A percentile compares a stretch with the other conserved stretches of the same genome.
Evolutionary conservation across 2,797 vertebrate species (phyloP).

Genomic region (Poecilia velifera): DNA sequence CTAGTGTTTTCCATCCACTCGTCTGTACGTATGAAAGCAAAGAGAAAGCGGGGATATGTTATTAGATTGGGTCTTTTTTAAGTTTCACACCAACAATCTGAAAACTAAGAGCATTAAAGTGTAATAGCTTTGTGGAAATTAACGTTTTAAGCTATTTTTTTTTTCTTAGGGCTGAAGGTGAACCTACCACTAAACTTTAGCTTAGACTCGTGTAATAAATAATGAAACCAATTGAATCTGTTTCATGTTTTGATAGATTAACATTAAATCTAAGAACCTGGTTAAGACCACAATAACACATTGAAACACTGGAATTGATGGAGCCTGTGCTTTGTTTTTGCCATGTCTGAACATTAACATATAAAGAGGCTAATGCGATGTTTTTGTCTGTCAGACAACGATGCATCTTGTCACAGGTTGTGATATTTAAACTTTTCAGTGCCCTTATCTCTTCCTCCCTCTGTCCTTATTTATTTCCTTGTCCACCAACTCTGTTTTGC

Average conservation of each 20-base stretch:
- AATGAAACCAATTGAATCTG: neutral
- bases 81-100: neutral
- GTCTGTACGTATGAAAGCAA: no score
- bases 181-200: neutral
- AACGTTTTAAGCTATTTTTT: neutral
- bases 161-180: neutral
- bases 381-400: neutral
- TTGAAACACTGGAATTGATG: neutral
- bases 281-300: neutral
- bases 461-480: constrained; percentile 17
- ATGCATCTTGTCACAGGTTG: constrained; percentile 1
- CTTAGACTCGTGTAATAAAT: neutral
- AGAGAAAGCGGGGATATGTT: neutral
- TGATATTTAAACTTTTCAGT: constrained; percentile 15
- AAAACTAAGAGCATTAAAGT: neutral
- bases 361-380: neutral
- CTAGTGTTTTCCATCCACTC: no score
- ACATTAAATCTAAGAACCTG: neutral
- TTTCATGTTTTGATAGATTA: neutral
- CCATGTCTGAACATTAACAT: neutral
- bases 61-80: constrained; percentile 9
- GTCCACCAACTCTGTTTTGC: neutral
- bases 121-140: neutral
- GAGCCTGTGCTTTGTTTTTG: neutral
- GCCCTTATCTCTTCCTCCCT: neutral